Percentiles rank a stretch among this genome's conserved stretches.
These are phyloP conservation scores for Spisula solida DNA, from an alignment of 2,888 invertebrate species.

Conservation along the genomic window DNA sequence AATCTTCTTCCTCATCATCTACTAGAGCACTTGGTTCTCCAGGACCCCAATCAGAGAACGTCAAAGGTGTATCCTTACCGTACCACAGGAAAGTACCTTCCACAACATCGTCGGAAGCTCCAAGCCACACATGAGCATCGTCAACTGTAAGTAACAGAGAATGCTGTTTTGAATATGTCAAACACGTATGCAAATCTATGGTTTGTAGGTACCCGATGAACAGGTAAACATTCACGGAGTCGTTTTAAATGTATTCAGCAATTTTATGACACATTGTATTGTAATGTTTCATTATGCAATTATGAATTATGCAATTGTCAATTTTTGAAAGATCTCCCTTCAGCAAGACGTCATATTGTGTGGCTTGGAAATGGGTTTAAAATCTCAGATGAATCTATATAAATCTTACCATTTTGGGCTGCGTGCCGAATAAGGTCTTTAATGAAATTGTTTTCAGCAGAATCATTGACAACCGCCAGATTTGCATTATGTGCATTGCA, in stretches of 20 bases:
- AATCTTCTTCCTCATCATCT: conserved; percentile 40
- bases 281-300: too few relatives aligned
- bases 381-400: background rate
- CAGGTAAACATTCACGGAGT: too few relatives aligned
- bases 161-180: too few relatives aligned
- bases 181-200: too few relatives aligned
- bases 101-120: conserved; percentile 44
- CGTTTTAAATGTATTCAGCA: too few relatives aligned
- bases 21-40: conserved; percentile 46
- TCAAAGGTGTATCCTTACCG: conserved; percentile 39
- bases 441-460: conserved; percentile 41
- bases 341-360: too few relatives aligned
- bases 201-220: too few relatives aligned
- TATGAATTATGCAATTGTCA: too few relatives aligned
- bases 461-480: conserved; percentile 31
- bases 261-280: too few relatives aligned
- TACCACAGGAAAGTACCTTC: conserved; percentile 55
- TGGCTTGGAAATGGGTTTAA: too few relatives aligned
- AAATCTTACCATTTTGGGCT: background rate
- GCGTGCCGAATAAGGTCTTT: conserved; percentile 27
- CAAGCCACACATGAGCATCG: conserved; percentile 49
- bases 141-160: conserved; percentile 4
- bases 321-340: too few relatives aligned
- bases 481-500: conserved; percentile 40
- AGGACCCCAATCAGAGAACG: conserved; percentile 54